Percentiles rank a stretch among this genome's conserved stretches.
These are phyloP conservation scores for Tenthredo livida DNA, from an alignment of 2,888 invertebrate genomes.

Conservation along the genomic window DNA sequence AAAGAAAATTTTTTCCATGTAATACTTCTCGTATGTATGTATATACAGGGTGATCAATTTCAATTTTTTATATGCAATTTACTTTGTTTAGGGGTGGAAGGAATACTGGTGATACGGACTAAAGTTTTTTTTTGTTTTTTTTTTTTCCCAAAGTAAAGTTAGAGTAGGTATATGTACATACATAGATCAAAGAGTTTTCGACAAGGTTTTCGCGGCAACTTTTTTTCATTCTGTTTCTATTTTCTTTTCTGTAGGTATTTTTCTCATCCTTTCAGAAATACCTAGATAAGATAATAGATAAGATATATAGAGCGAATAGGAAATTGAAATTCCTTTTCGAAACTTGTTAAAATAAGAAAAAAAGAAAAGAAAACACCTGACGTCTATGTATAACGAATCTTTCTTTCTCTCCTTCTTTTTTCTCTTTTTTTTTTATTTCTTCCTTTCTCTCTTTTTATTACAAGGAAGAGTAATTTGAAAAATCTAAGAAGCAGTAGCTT, in stretches of 20 bases:
- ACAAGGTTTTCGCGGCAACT: background rate
- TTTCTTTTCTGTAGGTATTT: background rate
- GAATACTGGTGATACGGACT: background rate
- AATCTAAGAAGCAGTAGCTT: conserved; percentile 6
- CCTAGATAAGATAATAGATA: too few species aligned
- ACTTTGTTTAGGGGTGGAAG: background rate
- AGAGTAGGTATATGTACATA: background rate
- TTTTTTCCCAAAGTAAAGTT: background rate
- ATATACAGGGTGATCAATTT: conserved; percentile 34
- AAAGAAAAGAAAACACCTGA: background rate
- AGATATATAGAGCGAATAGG: too few species aligned
- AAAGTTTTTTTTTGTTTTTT: background rate
- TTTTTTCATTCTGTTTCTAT: background rate
- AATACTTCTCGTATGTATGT: background rate
- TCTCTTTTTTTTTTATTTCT: background rate
- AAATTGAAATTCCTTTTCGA: background rate
- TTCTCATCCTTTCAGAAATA: background rate
- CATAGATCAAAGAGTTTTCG: conserved; percentile 7
- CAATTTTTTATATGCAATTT: conserved; percentile 20
- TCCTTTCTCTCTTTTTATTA: background rate
- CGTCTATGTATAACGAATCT: background rate
- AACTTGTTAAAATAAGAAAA: background rate
- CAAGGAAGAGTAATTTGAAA: background rate
- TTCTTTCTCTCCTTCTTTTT: background rate
- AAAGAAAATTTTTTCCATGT: background rate